A percentile compares a stretch with the other conserved stretches of the same genome.
Conservation (phyloP, 2,797 vertebrate species). For the Arnoldichthys spilopterus region DNA sequence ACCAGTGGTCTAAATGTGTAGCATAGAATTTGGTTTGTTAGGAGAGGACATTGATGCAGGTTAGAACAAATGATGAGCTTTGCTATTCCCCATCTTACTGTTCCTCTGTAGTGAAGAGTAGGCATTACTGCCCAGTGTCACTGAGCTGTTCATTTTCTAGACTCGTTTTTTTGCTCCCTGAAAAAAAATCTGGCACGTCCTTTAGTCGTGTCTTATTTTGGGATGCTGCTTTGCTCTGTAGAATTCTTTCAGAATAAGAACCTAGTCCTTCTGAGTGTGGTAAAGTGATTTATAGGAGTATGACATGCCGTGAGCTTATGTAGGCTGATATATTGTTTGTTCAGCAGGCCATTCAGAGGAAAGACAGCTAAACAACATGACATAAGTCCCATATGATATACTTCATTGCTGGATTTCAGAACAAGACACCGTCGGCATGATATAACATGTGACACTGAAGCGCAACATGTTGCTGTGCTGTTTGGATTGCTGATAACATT, state of each 20-base stretch:
- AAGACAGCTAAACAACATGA: conserved; percentile 3
- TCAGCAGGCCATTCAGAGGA: background rate
- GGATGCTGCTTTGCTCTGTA: conserved; percentile 59
- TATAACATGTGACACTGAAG: background rate
- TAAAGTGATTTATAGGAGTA: conserved; percentile 27
- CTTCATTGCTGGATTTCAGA: background rate
- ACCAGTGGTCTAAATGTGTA: conserved; percentile 1
- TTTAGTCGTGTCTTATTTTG: conserved; percentile 56
- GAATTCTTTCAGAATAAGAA: conserved; percentile 61
- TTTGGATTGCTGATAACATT: background rate
- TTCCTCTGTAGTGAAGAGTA: background rate
- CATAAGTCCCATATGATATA: conserved; percentile 11
- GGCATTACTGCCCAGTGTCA: conserved; percentile 9
- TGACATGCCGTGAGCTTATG: background rate
- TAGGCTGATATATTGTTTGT: conserved; percentile 5
- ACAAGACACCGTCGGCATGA: background rate
- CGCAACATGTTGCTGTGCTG: background rate
- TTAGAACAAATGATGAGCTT: background rate
- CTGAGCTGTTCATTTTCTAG: conserved; percentile 22
- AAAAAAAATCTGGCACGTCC: conserved; percentile 24
- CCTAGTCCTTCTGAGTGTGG: conserved; percentile 1
- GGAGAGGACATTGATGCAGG: background rate
- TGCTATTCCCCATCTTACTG: background rate
- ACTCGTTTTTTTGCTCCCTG: background rate
- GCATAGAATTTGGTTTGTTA: background rate